Evolutionary conservation across 2,113 vertebrate genomes (phyloP).

Genomic region (Hylia prasina): DNA sequence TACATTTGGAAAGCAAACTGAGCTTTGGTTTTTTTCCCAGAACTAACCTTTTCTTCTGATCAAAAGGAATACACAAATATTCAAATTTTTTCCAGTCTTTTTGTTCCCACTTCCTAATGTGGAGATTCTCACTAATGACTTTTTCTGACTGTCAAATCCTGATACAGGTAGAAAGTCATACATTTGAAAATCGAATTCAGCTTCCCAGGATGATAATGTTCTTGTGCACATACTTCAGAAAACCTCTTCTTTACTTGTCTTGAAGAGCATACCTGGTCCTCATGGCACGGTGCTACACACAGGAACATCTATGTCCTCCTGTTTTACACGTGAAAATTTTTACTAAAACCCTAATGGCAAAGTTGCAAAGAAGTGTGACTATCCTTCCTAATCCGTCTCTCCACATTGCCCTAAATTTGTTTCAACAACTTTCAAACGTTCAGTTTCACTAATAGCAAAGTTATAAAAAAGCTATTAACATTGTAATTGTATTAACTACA

Average conservation of each 20-base stretch:
- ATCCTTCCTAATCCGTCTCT: not conserved
- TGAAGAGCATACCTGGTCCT: not conserved
- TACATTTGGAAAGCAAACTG: not conserved
- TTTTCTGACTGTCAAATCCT: not conserved
- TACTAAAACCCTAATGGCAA: not conserved
- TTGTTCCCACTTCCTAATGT: not conserved
- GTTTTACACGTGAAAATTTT: not conserved
- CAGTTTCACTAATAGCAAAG: not conserved
- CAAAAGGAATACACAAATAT: slow-evolving; percentile 1
- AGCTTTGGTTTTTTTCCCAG: not conserved
- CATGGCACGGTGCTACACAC: not conserved
- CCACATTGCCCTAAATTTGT: not conserved
- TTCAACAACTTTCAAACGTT: not conserved
- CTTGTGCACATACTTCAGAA: not conserved
- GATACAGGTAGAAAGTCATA: slow-evolving; percentile 19
- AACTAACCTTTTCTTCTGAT: not conserved
- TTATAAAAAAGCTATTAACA: not conserved
- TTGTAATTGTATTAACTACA: not conserved
- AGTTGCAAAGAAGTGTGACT: not conserved
- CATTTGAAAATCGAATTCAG: slow-evolving; percentile 29
- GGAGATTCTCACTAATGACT: not conserved
- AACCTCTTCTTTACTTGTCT: not conserved
- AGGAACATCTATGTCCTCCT: not conserved
- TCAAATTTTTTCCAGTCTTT: not conserved
- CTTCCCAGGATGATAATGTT: not conserved